Evolutionary conservation across 2,797 vertebrate genomes (phyloP).

Genomic region (Artibeus jamaicensis): DNA sequence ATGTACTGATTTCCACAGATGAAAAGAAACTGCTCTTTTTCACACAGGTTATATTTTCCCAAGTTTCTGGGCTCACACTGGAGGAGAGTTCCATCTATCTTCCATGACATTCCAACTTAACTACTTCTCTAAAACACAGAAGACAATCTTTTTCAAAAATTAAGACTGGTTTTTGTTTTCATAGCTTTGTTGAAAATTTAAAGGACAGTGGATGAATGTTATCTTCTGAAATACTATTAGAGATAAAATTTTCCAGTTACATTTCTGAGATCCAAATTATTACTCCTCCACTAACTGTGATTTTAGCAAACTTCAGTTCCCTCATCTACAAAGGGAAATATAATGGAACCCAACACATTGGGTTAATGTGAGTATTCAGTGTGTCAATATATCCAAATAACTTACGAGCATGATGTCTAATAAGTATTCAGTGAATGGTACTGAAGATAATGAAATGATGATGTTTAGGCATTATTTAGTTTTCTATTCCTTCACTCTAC

Average conservation of each 20-base stretch:
- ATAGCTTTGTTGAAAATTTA: not conserved
- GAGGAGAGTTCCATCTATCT: not conserved
- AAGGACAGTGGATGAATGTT: not conserved
- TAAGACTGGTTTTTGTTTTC: not conserved
- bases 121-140: not conserved
- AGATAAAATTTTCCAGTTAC: not conserved
- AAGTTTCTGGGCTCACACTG: constrained; percentile 65
- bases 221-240: not conserved
- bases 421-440: not conserved
- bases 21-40: constrained; percentile 73
- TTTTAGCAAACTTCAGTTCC: not conserved
- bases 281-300: not conserved
- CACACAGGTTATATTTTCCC: constrained; percentile 73
- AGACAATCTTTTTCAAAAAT: not conserved
- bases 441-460: not conserved
- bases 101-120: not conserved
- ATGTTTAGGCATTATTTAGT: not conserved
- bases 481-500: not conserved
- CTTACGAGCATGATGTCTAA: not conserved
- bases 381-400: not conserved
- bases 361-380: not conserved
- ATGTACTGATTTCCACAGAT: constrained; percentile 71
- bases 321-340: not conserved
- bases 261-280: not conserved
- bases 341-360: not conserved